Evolutionary conservation across 1,140 invertebrate genomes (phyloP), one percentile per base, ranked within the genome.

Genomic region (Anastrepha ludens): DNA sequence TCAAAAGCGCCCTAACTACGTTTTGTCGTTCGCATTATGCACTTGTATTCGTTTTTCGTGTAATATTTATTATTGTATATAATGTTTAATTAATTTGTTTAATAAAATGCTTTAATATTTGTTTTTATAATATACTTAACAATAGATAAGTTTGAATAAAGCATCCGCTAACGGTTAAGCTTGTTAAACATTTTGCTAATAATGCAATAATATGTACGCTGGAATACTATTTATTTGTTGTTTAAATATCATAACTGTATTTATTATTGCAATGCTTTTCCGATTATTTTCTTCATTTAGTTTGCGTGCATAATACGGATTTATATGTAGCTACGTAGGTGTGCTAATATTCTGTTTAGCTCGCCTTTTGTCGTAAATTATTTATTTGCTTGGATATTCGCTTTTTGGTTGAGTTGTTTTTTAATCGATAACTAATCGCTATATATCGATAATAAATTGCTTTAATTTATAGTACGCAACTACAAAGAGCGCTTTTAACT

Each of bases 61-160:
- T 81, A 55, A 29, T 81, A 41, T 50, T 81, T 81, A n/a, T 50
- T 55, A 55, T 11, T 62, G 60, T 29, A 29, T 29, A 29, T 29
- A 29, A 47, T 74, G 47, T 47, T 74, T 81, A 41, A 20, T 55
- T 81, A 55, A 81, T n/a, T 55, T 58, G 44, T 47, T 67, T 81
- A 55, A 55, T 81, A 81, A 81, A 81, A n/a, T 74, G 15, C 8
- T 47, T 74, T 47, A 11, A 55, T n/a, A 81, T 50, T 29, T 29
- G 7, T 81, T 50, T 20, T 55, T 17, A 81, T 58, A 81, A 81
- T 81, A 20, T 81, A 81, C 47, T 81, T n/a, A 81, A 81, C 9
- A n/a, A n/a, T 81, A 81, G 47, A 55, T 78, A 29, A 81, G 47
- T 81, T 81, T 81, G 74, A 81, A 81, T 81, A 81, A 81, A 81